Conservation (phyloP, 2,888 invertebrate species). For the Pseudococcus jackbeardsleyi region DNA sequence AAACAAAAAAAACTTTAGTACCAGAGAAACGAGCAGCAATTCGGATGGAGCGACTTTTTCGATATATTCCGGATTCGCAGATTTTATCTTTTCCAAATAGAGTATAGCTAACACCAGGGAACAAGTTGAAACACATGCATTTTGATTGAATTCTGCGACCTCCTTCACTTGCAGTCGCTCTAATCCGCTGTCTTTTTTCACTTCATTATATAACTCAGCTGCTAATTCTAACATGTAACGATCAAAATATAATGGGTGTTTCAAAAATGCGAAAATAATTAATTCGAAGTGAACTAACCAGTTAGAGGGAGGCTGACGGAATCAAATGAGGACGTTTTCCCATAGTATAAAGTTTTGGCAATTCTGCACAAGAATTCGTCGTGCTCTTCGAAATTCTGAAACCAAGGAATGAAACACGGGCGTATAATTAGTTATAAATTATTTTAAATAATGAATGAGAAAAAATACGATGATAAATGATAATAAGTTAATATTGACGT, state of each 20-base stretch:
- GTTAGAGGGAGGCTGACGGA: constrained; percentile 84
- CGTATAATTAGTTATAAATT: neutral
- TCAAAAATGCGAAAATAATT: neutral
- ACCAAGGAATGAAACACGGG: neutral
- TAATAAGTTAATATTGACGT: neutral
- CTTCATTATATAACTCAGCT: constrained; percentile 85
- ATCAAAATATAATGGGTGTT: neutral
- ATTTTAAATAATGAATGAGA: neutral
- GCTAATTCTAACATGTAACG: constrained; percentile 79
- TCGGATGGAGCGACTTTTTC: constrained; percentile 88
- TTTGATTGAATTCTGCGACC: constrained; percentile 81
- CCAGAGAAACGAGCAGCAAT: constrained; percentile 94
- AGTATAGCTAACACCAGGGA: constrained; percentile 92
- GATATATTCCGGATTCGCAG: constrained; percentile 86
- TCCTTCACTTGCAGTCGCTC: constrained; percentile 83
- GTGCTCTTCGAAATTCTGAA: constrained; percentile 56
- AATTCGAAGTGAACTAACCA: constrained; percentile 73
- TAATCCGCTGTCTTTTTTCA: constrained; percentile 80
- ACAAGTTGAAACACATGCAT: constrained; percentile 87
- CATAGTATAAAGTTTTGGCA: constrained; percentile 90
- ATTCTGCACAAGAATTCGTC: constrained; percentile 85
- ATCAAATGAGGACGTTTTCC: constrained; percentile 77
- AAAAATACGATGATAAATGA: neutral
- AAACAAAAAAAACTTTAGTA: constrained; percentile 71
- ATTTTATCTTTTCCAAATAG: constrained; percentile 90